Evolutionary conservation across 2,888 invertebrate genomes (phyloP).

Genomic region (Scrobipalpa atriplicella): DNA sequence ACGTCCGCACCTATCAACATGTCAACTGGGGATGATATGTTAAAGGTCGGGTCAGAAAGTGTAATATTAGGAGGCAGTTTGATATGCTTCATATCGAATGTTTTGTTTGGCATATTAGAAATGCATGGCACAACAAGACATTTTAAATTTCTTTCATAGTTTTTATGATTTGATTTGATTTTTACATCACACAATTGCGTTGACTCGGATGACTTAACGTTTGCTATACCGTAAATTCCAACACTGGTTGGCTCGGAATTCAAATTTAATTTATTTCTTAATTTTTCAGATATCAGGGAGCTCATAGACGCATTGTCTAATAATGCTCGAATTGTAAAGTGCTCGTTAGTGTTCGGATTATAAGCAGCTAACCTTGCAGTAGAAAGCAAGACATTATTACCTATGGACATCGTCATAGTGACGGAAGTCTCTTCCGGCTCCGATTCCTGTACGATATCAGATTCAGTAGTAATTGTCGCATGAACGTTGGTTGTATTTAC

Average conservation of each 20-base stretch:
- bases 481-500: too few species aligned
- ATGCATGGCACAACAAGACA: too few species aligned
- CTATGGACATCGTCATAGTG: background rate
- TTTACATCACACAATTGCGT: too few species aligned
- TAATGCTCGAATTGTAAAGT: background rate
- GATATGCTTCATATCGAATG: background rate
- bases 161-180: too few species aligned
- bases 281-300: constrained; percentile 15
- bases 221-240: too few species aligned
- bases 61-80: background rate
- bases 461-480: too few species aligned
- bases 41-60: background rate
- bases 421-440: background rate
- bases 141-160: too few species aligned
- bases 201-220: too few species aligned
- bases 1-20: constrained; percentile 7
- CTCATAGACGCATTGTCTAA: constrained; percentile 24
- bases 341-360: constrained; percentile 2
- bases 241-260: background rate
- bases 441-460: too few species aligned
- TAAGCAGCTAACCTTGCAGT: constrained; percentile 13
- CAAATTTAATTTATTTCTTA: constrained; percentile 24
- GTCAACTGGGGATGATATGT: background rate
- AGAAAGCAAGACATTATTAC: constrained; percentile 14
- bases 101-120: constrained; percentile 19